Evolutionary conservation across 2,888 invertebrate genomes (phyloP), one percentile per base, ranked within the genome.

Genomic region (Amblyjoppa proteus): DNA sequence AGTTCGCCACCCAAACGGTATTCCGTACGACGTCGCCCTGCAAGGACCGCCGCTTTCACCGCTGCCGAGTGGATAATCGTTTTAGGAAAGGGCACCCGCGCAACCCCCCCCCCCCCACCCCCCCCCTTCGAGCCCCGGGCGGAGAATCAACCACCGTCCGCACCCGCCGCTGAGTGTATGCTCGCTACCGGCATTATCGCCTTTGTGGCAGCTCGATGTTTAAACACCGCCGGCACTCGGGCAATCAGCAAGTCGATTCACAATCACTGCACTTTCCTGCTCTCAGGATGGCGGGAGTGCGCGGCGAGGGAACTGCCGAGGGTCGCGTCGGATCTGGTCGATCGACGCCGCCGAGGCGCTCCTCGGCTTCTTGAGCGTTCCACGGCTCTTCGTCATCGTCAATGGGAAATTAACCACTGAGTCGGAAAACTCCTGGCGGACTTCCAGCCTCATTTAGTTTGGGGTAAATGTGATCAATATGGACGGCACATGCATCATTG

Each of bases 51-150:
- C 85, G 89, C 89, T 90, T 90, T 90, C 89, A 90, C 89, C 90
- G 90, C 88, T 90, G 90, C 89, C 92, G 91, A 93, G 93, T 93
- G 92, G 93, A 93, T 93, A 93, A 93, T 93, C 93, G 93, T 92
- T 92, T 92, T 92, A 92, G 92, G 92, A 89, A 89, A 90, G 92
- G 90, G 91, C 90, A 89, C 87, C 80, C 81, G 86, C 83, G 86
- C 87, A 85, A 61, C 81, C 13, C 56, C 38, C 68, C 81, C 28
- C 56, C 38, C 49, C 64, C n/a, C 58, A 4, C 4, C 53, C 25
- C 58, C n/a, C 58, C 1, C 4, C 53, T 11, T 28, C 28, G 7
- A 11, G 20, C 58, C 58, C 28, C 11, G 25, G 28, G 58, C 25
- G 13, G 25, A 11, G 58, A 58, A 58, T 28, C 58, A 58, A 25